Base-by-base conservation (phyloP, 2,797 vertebrate genomes). In the Eutrigla gurnardus region DNA sequence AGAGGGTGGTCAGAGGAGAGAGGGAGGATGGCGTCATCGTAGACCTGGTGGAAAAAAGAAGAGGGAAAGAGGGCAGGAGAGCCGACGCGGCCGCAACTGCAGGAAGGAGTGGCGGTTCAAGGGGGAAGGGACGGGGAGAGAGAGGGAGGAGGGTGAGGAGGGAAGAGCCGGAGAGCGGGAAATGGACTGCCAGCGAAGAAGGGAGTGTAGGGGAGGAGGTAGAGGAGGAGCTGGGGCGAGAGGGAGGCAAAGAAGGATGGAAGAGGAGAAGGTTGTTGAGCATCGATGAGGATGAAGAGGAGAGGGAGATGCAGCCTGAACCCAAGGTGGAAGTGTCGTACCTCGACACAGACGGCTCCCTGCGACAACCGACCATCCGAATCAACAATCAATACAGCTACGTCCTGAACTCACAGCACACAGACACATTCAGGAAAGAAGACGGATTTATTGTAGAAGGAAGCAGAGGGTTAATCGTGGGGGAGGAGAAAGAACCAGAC, bases 261-360 rank as follows among this genome's bases (percentile, higher is more conserved):
- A 88, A 89, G 35, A 85, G 82, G 67, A 93, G 95, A 67, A 87
- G 89, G 68, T 80, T 95, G 80, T 54, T 96, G 65, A 94, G 90
- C 40, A 7, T 95, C 0, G 36, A 32, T 0, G 89, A 90, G 55
- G 93, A 92, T 15, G 90, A 54, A 15, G 86, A 77, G 36, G 84
- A 80, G 61, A 45, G 7, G 18, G 70, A 80, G 13, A 49, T 18
- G 46, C 58, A 75, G 65, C n/a, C 64, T 7, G 63, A 77, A 47
- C 35, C 70, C 12, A n/a, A 53, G n/a, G 55, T 83, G 3, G 52
- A 58, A 17, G 59, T 82, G 65, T 85, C 73, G 0, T 84, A 80
- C 73, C 64, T 61, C 1, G 79, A 43, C 10, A 54, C 49, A 17
- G 71, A 63, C 5, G 50, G 10, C 32, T 70, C 18, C 46, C 36